Evolutionary conservation across 2,113 vertebrate species (phyloP), one percentile per base, ranked within the genome.

Genomic region (Hemicordylus capensis): DNA sequence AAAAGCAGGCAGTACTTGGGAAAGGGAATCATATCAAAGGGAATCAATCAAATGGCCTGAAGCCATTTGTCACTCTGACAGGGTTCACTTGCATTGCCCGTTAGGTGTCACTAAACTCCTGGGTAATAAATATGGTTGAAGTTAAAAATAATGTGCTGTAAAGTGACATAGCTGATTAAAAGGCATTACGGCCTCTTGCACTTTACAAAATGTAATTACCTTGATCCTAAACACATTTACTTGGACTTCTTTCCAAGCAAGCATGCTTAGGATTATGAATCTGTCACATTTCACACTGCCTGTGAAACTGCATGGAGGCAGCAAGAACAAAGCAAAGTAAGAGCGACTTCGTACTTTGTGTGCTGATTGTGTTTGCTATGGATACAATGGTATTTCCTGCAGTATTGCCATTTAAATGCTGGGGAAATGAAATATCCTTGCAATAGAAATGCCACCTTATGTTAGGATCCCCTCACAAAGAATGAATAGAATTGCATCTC

Each of bases 41-140:
- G n/a, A n/a, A n/a, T n/a, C n/a, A n/a, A n/a, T n/a, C 48, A 54
- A 44, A 54, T 76, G 73, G n/a, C 73, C 34, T 76, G 54, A 84
- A 84, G 44, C 48, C 63, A 37, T 84, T 84, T 54, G 28, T 84
- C 61, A 76, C 73, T n/a, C 44, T 66, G 34, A 56, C 67, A 82
- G 46, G 26, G 44, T 84, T 84, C 34, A 66, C 26, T 76, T 64
- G 46, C 63, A 54, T 66, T 26, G 28, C 22, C n/a, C 14, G 54
- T 34, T 56, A 31, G 3, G 9, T 39, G 46, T 51, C 59, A 84
- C 46, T 76, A 74, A 54, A 66, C 24, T 80, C 28, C 61, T 66
- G 58, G n/a, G 46, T 54, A 84, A 76, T 63, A 63, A 64, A 75
- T 51, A 74, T 26, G 54, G 34, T 74, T 48, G 15, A 61, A 39